Evolutionary conservation across 2,113 vertebrate species (phyloP), one percentile per base, ranked within the genome.

Genomic region (Ciconia maguari): DNA sequence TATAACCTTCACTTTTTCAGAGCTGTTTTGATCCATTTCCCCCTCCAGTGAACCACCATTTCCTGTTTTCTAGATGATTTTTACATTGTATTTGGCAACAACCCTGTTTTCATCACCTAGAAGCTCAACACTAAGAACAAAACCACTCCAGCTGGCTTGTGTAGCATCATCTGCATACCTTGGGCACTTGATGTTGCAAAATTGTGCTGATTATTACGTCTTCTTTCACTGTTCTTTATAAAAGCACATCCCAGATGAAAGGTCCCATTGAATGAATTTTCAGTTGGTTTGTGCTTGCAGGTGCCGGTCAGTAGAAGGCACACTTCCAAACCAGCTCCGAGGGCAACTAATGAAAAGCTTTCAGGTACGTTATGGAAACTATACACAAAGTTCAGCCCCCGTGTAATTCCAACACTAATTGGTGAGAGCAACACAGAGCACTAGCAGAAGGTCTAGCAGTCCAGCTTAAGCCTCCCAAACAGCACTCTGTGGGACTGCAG

Each of bases 61-160:
- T 98, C 97, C 97, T 95, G 83, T 97, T 97, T 97, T 97, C 96
- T 88, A 93, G 87, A 86, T 94, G 81, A 83, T 91, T 97, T 97
- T 96, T 89, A 96, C 68, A 64, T 41, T 58, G 51, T 60, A 16
- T 95, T 98, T 97, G 95, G 91, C 96, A 97, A 95, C 93, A 95
- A 72, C 57, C 22, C n/a, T 83, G 34, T 85, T 88, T 96, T 97
- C 93, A 71, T 92, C 97, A 91, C 90, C 94, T 94, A 93, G 74
- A 87, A 70, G 91, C 89, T 95, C 94, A 89, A 94, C 57, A 94
- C 72, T 48, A 68, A 85, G 91, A 96, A 77, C 27, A 87, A 93
- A 95, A 57, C n/a, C 19, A 18, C 48, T 93, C 83, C 94, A 94
- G 82, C 46, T 96, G 93, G 79, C 38, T 90, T n/a, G 3, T 21